Percentiles rank a stretch among this genome's conserved stretches.
These are phyloP conservation scores for Poecile atricapillus DNA, from an alignment of 2,113 vertebrate genomes.

Conservation along the genomic window DNA sequence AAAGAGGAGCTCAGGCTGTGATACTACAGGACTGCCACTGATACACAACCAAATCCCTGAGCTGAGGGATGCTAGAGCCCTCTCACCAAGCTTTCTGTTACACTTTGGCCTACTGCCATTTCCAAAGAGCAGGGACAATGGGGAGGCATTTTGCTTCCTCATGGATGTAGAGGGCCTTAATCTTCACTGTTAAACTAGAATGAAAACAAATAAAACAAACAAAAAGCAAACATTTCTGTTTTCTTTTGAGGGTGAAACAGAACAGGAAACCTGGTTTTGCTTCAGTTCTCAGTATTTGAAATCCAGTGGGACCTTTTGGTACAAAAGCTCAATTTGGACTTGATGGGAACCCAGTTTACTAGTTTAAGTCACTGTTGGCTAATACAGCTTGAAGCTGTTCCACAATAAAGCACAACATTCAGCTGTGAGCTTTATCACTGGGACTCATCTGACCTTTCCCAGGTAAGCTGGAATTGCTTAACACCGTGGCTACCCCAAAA, in stretches of 20 bases:
- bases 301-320: not conserved
- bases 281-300: not conserved
- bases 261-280: not conserved
- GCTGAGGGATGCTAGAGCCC: not conserved
- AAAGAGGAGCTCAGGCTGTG: not conserved
- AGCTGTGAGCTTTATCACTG: slow-evolving; percentile 11
- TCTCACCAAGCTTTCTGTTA: not conserved
- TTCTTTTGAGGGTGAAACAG: not conserved
- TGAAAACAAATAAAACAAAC: not conserved
- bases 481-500: slow-evolving; percentile 18
- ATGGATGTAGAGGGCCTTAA: not conserved
- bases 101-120: not conserved
- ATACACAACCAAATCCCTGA: not conserved
- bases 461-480: slow-evolving; percentile 70
- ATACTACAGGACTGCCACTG: not conserved
- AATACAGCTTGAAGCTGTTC: slow-evolving; percentile 24
- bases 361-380: slow-evolving; percentile 34
- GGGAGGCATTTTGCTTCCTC: not conserved
- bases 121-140: not conserved
- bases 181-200: not conserved
- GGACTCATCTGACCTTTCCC: slow-evolving; percentile 60
- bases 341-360: slow-evolving; percentile 38
- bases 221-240: not conserved
- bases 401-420: slow-evolving; percentile 15
- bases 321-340: not conserved